phyloP scores from a whole-genome alignment of 2,113 vertebrate genomes.

The Crotalus tigris region DNA sequence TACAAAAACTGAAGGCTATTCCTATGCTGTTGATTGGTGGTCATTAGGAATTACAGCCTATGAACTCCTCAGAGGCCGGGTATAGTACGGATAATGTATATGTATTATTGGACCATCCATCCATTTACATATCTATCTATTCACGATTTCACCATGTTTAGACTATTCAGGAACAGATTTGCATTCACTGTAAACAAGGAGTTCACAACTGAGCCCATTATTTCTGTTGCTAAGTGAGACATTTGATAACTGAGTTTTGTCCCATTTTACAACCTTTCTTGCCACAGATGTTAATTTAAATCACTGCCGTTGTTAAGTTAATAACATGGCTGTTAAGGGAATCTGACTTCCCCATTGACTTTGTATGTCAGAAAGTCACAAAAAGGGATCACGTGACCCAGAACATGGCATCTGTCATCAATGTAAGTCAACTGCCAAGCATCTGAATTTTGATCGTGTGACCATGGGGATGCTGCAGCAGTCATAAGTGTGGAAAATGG shows the following conservation, averaged over 20 bases:
- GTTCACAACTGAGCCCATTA: not conserved
- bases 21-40: constrained; percentile 86
- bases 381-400: not conserved
- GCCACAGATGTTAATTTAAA: not conserved
- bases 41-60: constrained; percentile 86
- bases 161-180: not conserved
- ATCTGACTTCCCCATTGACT: not conserved
- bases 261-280: not conserved
- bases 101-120: fast-evolving
- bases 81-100: constrained; percentile 18
- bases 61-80: constrained; percentile 90
- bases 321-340: not conserved
- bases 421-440: not conserved
- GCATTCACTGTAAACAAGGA: not conserved
- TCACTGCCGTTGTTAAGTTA: not conserved
- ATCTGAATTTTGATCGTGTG: not conserved
- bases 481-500: not conserved
- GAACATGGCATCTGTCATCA: not conserved
- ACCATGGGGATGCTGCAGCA: not conserved
- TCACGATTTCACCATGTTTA: not conserved
- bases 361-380: not conserved
- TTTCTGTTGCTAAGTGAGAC: not conserved
- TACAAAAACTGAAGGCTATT: constrained; percentile 80
- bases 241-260: not conserved
- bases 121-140: fast-evolving